Conservation (phyloP, 2,797 vertebrate genomes). For the Anas bernieri region DNA sequence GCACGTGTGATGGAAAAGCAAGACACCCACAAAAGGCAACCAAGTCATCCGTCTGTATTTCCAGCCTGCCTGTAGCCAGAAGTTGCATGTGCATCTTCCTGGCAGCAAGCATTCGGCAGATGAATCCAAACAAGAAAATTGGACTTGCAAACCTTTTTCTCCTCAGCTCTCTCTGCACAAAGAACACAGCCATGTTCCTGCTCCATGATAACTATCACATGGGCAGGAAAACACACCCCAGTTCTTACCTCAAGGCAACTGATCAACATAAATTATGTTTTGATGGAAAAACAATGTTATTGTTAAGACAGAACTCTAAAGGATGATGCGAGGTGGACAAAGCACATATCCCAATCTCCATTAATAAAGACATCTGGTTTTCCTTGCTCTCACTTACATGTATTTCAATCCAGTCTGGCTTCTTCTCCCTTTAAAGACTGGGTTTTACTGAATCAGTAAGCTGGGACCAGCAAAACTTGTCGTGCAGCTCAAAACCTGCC, state of each 20-base stretch:
- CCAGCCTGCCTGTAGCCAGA: background rate
- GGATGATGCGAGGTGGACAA: background rate
- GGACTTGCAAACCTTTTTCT: background rate
- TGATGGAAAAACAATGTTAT: background rate
- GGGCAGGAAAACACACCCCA: background rate
- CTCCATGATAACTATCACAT: background rate
- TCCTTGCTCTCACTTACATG: background rate
- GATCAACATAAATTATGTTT: background rate
- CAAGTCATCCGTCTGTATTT: background rate
- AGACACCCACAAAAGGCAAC: background rate
- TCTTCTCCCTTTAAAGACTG: background rate
- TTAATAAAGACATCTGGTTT: background rate
- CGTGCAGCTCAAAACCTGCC: background rate
- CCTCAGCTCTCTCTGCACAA: background rate
- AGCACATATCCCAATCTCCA: background rate
- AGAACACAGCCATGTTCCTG: background rate
- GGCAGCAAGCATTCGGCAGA: background rate
- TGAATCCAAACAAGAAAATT: background rate
- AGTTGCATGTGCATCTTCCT: background rate
- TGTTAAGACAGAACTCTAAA: background rate
- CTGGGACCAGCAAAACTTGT: slow-evolving; percentile 10
- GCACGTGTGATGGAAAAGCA: background rate
- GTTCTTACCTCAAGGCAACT: background rate
- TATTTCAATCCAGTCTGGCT: background rate
- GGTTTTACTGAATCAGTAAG: background rate